A percentile compares a stretch with the other conserved stretches of the same genome.
These are phyloP conservation scores for Troilus luridus DNA, from an alignment of 2,888 invertebrate species.

Conservation along the genomic window DNA sequence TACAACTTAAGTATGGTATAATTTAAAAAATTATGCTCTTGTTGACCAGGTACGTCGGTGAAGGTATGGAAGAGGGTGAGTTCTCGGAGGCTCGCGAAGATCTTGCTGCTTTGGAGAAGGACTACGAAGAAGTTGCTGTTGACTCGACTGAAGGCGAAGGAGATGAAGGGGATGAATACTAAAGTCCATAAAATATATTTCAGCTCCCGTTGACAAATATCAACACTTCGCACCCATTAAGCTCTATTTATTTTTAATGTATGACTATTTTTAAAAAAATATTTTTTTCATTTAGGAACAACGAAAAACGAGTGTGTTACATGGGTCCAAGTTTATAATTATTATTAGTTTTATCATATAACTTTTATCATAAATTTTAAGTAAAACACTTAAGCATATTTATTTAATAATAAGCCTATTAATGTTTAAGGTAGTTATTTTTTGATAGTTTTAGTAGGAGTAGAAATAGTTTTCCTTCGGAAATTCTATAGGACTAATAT, in stretches of 20 bases:
- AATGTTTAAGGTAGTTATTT: constrained; percentile 5
- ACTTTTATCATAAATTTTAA: neutral
- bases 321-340: constrained; percentile 43
- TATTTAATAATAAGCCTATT: neutral
- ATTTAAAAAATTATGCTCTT: neutral
- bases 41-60: constrained; percentile 76
- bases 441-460: neutral
- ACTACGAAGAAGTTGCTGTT: constrained; percentile 91
- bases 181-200: neutral
- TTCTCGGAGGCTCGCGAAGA: constrained; percentile 72
- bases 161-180: constrained; percentile 85
- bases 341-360: neutral
- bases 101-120: constrained; percentile 84
- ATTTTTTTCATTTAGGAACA: neutral
- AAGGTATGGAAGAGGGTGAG: constrained; percentile 88
- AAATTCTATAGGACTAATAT: neutral
- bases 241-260: neutral
- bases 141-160: constrained; percentile 86
- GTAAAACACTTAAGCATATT: neutral
- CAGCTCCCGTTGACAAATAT: constrained; percentile 1
- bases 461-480: neutral
- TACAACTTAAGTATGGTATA: too few species aligned
- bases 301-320: neutral
- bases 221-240: constrained; percentile 16
- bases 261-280: neutral